Evolutionary conservation across 2,797 vertebrate genomes (phyloP), one percentile per base, ranked within the genome.

Genomic region (Xerus rutilus): DNA sequence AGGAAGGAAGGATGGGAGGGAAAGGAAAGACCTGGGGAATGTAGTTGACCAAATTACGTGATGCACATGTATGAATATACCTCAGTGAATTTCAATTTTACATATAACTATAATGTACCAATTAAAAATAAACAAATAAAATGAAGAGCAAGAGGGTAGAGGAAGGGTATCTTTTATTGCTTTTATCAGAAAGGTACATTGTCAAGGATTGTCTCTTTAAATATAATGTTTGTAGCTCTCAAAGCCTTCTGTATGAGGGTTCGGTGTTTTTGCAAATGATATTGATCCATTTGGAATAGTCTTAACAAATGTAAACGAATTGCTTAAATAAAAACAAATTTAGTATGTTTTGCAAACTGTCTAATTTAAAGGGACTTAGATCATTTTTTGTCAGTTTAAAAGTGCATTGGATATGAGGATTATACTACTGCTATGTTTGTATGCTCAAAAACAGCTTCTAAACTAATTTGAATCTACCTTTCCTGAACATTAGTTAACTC

Each of bases 311-410:
- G 43, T 79, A 73, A 90, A 90, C 43, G 70, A 67, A 65, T 69
- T 82, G 4, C 59, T 76, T 83, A 69, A 69, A 84, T 49, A 20
- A 35, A 84, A 84, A 57, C 23, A 84, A 49, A 76, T 76, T 73
- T 76, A 65, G 35, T 86, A 4, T n/a, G 49, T 23, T 43, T 57
- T 47, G 47, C 25, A 57, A 43, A 59, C 2, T n/a, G 52, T 76
- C 59, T 83, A 25, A 79, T 76, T 86, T 84, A 88, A 76, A 89
- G 8, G 21, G 39, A 30, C 86, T 91, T 87, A 76, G 49, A 79
- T 32, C 12, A 23, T 84, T 74, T 74, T 81, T 90, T 78, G 35
- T 85, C 39, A n/a, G 7, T 74, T 47, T 78, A 52, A 14, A 12
- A 95, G 35, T 18, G 7, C 35, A 28, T 28, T 73, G 14, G 43